A percentile compares a stretch with the other conserved stretches of the same genome.
Evolutionary conservation across 2,888 invertebrate genomes (phyloP).

Genomic region (Nipponacmea schrenckii): DNA sequence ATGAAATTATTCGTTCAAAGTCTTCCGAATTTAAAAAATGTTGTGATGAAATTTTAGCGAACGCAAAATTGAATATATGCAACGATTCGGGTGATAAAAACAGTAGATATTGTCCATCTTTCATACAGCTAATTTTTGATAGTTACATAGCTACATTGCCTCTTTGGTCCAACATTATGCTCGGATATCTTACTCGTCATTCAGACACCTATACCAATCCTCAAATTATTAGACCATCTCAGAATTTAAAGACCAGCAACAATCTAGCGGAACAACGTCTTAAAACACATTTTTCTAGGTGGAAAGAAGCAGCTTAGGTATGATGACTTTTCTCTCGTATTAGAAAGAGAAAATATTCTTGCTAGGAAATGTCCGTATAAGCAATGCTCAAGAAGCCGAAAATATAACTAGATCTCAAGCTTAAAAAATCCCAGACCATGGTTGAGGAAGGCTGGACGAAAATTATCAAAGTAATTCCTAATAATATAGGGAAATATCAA

Average conservation of each 20-base stretch:
- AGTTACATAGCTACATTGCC: not conserved
- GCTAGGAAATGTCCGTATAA: not conserved
- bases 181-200: not conserved
- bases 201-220: not conserved
- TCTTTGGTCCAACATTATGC: not conserved
- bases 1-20: not conserved
- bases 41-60: not conserved
- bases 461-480: not conserved
- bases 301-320: not conserved
- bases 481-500: not conserved
- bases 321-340: not conserved
- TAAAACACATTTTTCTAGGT: not conserved
- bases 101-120: not conserved
- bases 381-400: not conserved
- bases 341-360: not conserved
- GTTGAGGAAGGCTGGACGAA: not conserved
- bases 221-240: not conserved
- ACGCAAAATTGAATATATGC: not conserved
- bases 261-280: not conserved
- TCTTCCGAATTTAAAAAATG: not conserved
- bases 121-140: not conserved
- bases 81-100: not conserved
- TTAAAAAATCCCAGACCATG: not conserved
- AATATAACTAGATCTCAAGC: not conserved
- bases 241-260: not conserved